Evolutionary conservation across 2,888 invertebrate genomes (phyloP).

Genomic region (Tyria jacobaeae): DNA sequence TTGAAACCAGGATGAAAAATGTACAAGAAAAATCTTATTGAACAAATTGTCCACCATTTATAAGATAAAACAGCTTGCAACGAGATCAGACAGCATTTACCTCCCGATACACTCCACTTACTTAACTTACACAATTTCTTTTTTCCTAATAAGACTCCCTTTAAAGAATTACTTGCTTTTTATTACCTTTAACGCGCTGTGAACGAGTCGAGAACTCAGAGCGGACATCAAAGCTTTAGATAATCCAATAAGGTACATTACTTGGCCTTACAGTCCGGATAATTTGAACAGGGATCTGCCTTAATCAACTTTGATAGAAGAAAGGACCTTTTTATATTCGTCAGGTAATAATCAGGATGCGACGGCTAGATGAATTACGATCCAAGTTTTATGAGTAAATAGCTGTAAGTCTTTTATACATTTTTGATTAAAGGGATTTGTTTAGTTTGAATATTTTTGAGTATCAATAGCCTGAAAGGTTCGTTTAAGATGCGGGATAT

Average conservation of each 20-base stretch:
- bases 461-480: background rate
- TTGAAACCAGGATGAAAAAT: conserved; percentile 21
- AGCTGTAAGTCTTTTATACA: conserved; percentile 27
- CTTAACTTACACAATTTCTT: conserved; percentile 72
- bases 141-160: conserved; percentile 66
- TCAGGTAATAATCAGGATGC: conserved; percentile 67
- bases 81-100: conserved; percentile 36
- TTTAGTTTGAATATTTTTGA: conserved; percentile 2
- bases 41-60: conserved; percentile 34
- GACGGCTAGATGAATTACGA: conserved; percentile 66
- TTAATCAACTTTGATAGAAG: conserved; percentile 74
- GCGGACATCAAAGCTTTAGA: conserved; percentile 77
- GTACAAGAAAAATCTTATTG: conserved; percentile 36
- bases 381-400: conserved; percentile 52
- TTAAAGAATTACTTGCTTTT: conserved; percentile 78
- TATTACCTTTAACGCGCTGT: conserved; percentile 75
- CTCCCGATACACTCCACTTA: conserved; percentile 61
- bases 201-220: conserved; percentile 65
- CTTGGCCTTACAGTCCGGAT: conserved; percentile 69
- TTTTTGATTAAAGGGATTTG: conserved; percentile 45
- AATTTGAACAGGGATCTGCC: conserved; percentile 70
- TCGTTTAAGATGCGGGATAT: background rate
- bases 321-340: conserved; percentile 70
- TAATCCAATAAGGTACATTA: conserved; percentile 83
- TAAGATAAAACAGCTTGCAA: conserved; percentile 30